Evolutionary conservation across 2,888 invertebrate species (phyloP).

Genomic region (Scaptomyza polygonia): DNA sequence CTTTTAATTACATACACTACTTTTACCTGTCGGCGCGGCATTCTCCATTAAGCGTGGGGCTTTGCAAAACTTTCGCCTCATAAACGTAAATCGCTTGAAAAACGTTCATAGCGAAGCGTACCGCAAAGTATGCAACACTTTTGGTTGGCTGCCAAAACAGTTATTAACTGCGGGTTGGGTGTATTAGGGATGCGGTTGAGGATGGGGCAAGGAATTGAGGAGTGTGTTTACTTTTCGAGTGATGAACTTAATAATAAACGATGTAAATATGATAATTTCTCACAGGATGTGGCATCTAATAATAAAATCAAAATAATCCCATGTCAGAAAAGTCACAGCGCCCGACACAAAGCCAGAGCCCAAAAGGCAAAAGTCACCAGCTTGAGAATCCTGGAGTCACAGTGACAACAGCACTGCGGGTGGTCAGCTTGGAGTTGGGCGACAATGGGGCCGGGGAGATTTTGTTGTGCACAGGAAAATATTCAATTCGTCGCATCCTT

Average conservation of each 20-base stretch:
- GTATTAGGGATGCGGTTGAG: background rate
- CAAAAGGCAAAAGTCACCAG: constrained; percentile 2
- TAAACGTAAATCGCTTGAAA: constrained; percentile 64
- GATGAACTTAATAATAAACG: constrained; percentile 85
- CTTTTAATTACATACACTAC: constrained; percentile 54
- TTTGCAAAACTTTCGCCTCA: constrained; percentile 52
- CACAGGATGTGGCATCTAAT: constrained; percentile 85
- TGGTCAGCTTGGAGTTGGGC: constrained; percentile 36
- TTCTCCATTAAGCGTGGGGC: constrained; percentile 11
- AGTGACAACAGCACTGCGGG: constrained; percentile 74
- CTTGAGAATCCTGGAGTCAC: constrained; percentile 8
- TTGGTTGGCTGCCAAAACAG: constrained; percentile 36
- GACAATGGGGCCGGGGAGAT: too few species aligned
- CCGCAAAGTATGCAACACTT: constrained; percentile 74
- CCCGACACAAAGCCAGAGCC: constrained; percentile 24
- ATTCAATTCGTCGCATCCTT: constrained; percentile 83
- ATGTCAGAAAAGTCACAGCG: constrained; percentile 56
- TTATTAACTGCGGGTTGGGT: constrained; percentile 55
- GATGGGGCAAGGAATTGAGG: background rate
- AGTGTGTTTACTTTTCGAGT: constrained; percentile 70
- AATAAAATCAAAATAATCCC: constrained; percentile 84
- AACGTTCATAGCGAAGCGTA: constrained; percentile 28
- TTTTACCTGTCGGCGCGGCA: constrained; percentile 13
- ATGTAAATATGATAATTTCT: constrained; percentile 85
- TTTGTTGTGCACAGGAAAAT: constrained; percentile 69